phyloP scores from a whole-genome alignment of 2,888 invertebrate species.

The Drosophila antonietae region DNA sequence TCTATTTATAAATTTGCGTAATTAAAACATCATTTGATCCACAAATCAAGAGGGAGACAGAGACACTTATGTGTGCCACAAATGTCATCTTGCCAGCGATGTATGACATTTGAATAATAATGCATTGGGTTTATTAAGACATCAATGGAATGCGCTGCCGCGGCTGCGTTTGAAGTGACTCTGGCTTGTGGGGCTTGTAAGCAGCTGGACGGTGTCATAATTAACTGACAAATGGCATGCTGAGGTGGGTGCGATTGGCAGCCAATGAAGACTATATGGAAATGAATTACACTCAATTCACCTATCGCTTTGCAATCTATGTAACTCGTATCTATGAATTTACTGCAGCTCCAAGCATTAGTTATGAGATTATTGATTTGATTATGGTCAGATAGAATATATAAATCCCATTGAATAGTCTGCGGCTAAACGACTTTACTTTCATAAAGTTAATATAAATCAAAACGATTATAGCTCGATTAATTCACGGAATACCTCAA shows the following conservation, averaged over 20 bases:
- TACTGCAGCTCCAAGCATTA: not conserved
- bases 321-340: not conserved
- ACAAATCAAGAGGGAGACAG: not conserved
- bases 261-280: conserved; percentile 43
- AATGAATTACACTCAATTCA: conserved; percentile 24
- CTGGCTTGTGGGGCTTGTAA: conserved; percentile 48
- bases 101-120: conserved; percentile 69
- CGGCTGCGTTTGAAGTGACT: conserved; percentile 53
- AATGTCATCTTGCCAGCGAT: conserved; percentile 62
- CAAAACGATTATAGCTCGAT: not conserved
- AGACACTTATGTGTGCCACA: conserved; percentile 31
- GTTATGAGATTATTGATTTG: not conserved
- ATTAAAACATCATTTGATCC: conserved; percentile 71
- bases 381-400: not conserved
- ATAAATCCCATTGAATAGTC: not conserved
- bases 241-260: conserved; percentile 36
- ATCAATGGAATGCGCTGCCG: conserved; percentile 65
- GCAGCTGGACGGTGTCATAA: conserved; percentile 62
- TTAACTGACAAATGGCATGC: conserved; percentile 62
- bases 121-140: conserved; percentile 67
- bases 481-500: not conserved
- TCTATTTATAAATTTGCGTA: conserved; percentile 73
- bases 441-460: not conserved
- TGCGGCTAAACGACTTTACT: not conserved
- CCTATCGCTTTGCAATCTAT: conserved; percentile 13